Base-by-base conservation (phyloP, 1,140 invertebrate species). In the Drosophila sproati region DNA sequence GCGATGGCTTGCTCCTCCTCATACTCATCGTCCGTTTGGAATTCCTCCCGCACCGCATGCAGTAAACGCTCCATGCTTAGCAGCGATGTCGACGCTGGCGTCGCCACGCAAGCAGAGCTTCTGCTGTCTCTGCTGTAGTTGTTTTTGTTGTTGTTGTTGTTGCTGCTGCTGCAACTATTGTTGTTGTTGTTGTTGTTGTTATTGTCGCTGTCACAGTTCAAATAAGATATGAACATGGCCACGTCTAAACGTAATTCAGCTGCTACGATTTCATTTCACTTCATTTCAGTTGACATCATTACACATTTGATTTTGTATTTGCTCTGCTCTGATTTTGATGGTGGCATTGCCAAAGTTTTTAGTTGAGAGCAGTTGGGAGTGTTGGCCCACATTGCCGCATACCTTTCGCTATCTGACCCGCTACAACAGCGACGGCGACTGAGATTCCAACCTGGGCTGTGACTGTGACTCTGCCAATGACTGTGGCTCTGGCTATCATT, bases 151-250 rank as follows among this genome's bases (percentile, higher is more conserved):
- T 7, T 71, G 39, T 35, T 51, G 20, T 7, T 55, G 35, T 20
- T 66, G 50, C 5, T 69, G 45, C n/a, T 56, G 48, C 32, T 28
- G 39, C 29, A 51, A 35, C 2, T 60, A 7, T 3, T 59, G 20
- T 7, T 71, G 51, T 48, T 64, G 47, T 32, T 43, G 63, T 29
- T 76, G 54, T 32, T 66, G 64, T 12, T 70, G 45, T 35, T 60
- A 72, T 39, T 68, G 50, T 77, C 64, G 55, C 73, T 73, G 56
- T 91, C 89, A 63, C 86, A 73, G 62, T 81, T 87, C 80, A 91
- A 87, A 80, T 82, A 91, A 64, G 90, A 91, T 81, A 91, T 91
- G 78, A 91, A 91, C 90, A 91, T 91, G 66, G 83, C 74, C 60
- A 67, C 63, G 31, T 41, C 34, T 28, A 28, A 29, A 50, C 50